These are phyloP conservation scores for Araneus ventricosus DNA, from an alignment of 1,140 invertebrate species.

Conservation along the genomic window DNA sequence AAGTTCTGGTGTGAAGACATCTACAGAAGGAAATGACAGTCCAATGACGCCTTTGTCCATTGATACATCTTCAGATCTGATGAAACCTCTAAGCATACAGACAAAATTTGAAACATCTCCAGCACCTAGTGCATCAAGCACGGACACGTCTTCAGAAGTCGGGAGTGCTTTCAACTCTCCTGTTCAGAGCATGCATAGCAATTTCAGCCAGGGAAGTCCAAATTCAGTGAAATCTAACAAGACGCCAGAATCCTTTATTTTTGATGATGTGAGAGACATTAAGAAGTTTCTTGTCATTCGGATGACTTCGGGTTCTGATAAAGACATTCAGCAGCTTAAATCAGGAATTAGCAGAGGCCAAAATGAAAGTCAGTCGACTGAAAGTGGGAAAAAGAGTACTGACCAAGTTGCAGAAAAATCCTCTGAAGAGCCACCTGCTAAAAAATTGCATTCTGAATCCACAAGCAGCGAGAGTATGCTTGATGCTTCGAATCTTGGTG, in stretches of 20 bases:
- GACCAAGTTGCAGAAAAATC: not conserved
- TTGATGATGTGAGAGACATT: conserved; percentile 84
- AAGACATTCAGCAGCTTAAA: not conserved
- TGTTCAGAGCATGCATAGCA: conserved; percentile 76
- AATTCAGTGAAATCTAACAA: conserved; percentile 62
- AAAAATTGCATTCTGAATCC: conserved; percentile 50
- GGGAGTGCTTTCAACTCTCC: conserved; percentile 88
- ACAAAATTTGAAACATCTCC: conserved; percentile 82
- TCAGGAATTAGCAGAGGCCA: not conserved
- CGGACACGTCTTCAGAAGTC: conserved; percentile 88
- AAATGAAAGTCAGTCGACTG: not conserved
- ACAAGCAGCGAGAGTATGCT: not conserved
- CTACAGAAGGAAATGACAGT: not conserved
- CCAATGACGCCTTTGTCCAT: conserved; percentile 69
- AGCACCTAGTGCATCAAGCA: conserved; percentile 85
- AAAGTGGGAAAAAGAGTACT: not conserved
- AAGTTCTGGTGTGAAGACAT: not conserved
- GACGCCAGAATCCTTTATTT: conserved; percentile 65
- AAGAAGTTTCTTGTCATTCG: conserved; percentile 86
- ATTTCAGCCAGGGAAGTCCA: conserved; percentile 77
- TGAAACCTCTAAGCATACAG: conserved; percentile 87
- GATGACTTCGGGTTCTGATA: conserved; percentile 78
- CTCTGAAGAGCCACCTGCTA: conserved; percentile 37
- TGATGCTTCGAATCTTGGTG: not conserved
- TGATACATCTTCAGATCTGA: conserved; percentile 82